phyloP scores from a whole-genome alignment of 1,140 invertebrate species.

The Drosophila pseudoananassae region DNA sequence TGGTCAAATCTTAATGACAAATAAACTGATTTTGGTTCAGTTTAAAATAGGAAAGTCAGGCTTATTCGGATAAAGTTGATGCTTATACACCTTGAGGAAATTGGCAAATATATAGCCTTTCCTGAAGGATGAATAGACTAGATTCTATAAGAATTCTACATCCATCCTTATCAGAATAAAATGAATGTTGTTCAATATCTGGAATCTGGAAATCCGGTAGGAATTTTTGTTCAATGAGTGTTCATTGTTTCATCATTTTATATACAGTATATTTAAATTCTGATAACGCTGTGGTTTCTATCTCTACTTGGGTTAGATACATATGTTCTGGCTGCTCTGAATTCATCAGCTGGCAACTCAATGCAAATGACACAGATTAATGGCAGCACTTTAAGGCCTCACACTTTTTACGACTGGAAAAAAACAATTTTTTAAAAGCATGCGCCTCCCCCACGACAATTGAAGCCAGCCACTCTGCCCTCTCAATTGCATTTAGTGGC shows the following conservation, averaged over 20 bases:
- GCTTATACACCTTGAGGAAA: too few species aligned
- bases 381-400: constrained; percentile 6
- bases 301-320: constrained; percentile 39
- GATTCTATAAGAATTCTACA: too few species aligned
- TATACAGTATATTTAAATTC: background rate
- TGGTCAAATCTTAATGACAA: constrained; percentile 42
- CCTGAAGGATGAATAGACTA: too few species aligned
- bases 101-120: too few species aligned
- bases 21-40: constrained; percentile 1
- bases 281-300: constrained; percentile 24
- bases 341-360: constrained; percentile 22
- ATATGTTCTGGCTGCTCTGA: constrained; percentile 10
- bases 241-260: constrained; percentile 29
- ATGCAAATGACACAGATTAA: constrained; percentile 16
- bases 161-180: too few species aligned
- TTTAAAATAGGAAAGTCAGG: background rate
- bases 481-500: constrained; percentile 29
- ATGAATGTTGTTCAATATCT: too few species aligned
- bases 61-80: too few species aligned
- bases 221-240: constrained; percentile 36
- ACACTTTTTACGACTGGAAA: constrained; percentile 2
- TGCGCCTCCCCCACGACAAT: constrained; percentile 16
- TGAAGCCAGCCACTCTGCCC: constrained; percentile 21
- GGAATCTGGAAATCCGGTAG: too few species aligned
- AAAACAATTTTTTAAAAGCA: constrained; percentile 12